phyloP scores from a whole-genome alignment of 2,888 invertebrate species.

The Lomographa bimaculata region DNA sequence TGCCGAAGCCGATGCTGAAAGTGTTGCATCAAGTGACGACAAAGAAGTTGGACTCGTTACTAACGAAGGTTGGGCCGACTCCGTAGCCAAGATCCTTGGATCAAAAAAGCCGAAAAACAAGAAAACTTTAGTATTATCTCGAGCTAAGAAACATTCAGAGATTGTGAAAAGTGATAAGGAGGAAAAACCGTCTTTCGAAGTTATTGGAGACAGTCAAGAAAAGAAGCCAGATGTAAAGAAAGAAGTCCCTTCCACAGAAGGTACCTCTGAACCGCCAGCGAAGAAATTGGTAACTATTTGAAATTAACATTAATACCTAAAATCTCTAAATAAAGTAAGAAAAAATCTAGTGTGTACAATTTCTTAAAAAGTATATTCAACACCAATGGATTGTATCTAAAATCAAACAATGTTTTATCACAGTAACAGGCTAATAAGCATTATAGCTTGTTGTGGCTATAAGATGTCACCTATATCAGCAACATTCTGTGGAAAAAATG shows the following conservation, averaged over 20 bases:
- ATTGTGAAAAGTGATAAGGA: conserved; percentile 70
- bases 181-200: conserved; percentile 85
- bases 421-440: no score
- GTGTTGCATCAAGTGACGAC: conserved; percentile 36
- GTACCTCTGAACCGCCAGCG: conserved; percentile 49
- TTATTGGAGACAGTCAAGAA: conserved; percentile 83
- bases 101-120: conserved; percentile 89
- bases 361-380: no score
- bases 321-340: no score
- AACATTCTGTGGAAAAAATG: no score
- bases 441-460: no score
- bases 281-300: conserved; percentile 61
- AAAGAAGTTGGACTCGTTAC: conserved; percentile 47
- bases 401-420: no score
- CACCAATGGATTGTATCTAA: no score
- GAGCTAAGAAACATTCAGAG: conserved; percentile 89
- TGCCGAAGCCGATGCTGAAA: conserved; percentile 42
- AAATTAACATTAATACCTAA: no score
- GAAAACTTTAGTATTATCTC: conserved; percentile 89
- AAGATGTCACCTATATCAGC: no score
- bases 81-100: conserved; percentile 90
- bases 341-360: no score
- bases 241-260: conserved; percentile 37
- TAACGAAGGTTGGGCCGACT: conserved; percentile 92
- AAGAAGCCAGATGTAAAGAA: conserved; percentile 66